A percentile compares a stretch with the other conserved stretches of the same genome.
Conservation (phyloP, 2,888 invertebrate genomes). For the Molorchus minor region DNA sequence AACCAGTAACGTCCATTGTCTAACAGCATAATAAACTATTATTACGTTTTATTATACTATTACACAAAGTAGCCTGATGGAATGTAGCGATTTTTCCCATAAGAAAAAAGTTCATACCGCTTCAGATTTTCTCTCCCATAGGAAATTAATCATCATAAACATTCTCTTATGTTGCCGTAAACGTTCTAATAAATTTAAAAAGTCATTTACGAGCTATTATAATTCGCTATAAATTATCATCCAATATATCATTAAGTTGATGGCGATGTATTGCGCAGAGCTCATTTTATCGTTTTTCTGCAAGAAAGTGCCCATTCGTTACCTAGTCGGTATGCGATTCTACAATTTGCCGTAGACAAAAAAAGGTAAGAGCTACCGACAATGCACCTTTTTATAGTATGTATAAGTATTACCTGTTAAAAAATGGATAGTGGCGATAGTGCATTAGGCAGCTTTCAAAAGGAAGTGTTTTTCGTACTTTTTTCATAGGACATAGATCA, state of each 20-base stretch:
- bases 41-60: too few species aligned
- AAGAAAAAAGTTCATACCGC: neutral
- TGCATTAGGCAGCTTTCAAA: too few species aligned
- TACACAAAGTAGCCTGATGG: too few species aligned
- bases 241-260: slow-evolving; percentile 3
- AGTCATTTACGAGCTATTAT: slow-evolving; percentile 10
- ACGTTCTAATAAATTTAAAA: slow-evolving; percentile 2
- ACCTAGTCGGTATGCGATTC: neutral
- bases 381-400: neutral
- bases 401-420: too few species aligned
- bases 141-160: slow-evolving; percentile 18
- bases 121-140: slow-evolving; percentile 1
- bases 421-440: too few species aligned
- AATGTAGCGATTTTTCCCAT: too few species aligned
- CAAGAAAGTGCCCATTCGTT: neutral
- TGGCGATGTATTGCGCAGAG: neutral
- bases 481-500: too few species aligned
- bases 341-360: neutral
- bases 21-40: too few species aligned
- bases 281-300: slow-evolving; percentile 1
- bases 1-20: too few species aligned
- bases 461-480: too few species aligned
- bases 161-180: neutral
- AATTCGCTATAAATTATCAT: slow-evolving; percentile 13
- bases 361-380: neutral